Percentiles rank a stretch among this genome's conserved stretches.
Conservation (phyloP, 2,888 invertebrate species). For the Drosophila yooni region DNA sequence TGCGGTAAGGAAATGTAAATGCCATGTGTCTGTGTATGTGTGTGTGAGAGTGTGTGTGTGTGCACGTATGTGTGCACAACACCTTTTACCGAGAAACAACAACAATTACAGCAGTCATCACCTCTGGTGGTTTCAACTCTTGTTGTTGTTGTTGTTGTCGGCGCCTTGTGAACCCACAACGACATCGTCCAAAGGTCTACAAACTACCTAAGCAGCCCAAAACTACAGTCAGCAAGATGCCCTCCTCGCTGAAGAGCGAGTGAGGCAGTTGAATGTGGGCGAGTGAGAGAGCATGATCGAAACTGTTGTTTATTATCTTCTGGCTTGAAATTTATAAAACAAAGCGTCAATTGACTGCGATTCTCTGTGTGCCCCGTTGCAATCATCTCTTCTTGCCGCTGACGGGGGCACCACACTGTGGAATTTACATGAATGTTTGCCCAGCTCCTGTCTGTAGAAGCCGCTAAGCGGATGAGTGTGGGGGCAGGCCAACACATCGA, state of each 20-base stretch:
- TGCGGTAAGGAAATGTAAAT: conserved; percentile 65
- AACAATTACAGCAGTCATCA: conserved; percentile 80
- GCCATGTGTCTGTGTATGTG: conserved; percentile 26
- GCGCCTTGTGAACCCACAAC: conserved; percentile 78
- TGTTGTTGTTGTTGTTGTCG: conserved; percentile 52
- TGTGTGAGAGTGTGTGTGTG: conserved; percentile 20
- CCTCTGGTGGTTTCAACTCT: conserved; percentile 74
- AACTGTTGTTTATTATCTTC: conserved; percentile 75
- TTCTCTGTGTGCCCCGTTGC: conserved; percentile 56
- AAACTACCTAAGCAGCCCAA: conserved; percentile 76
- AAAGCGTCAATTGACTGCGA: conserved; percentile 79
- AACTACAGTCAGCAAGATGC: conserved; percentile 50
- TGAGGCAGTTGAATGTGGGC: background rate
- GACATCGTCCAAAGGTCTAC: conserved; percentile 49
- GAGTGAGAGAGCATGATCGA: conserved; percentile 13
- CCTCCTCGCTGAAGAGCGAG: conserved; percentile 5
- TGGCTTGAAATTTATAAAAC: conserved; percentile 75
- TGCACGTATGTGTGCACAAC: conserved; percentile 62
- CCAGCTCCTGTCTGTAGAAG: conserved; percentile 47
- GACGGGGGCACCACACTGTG: conserved; percentile 27
- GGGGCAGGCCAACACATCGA: background rate
- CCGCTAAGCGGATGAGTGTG: conserved; percentile 31
- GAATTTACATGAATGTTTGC: conserved; percentile 60
- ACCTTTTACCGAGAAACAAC: conserved; percentile 80
- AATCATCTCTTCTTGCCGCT: conserved; percentile 43